These are phyloP conservation scores for Acanthurus lineatus DNA, from an alignment of 2,797 vertebrate genomes.

Conservation along the genomic window DNA sequence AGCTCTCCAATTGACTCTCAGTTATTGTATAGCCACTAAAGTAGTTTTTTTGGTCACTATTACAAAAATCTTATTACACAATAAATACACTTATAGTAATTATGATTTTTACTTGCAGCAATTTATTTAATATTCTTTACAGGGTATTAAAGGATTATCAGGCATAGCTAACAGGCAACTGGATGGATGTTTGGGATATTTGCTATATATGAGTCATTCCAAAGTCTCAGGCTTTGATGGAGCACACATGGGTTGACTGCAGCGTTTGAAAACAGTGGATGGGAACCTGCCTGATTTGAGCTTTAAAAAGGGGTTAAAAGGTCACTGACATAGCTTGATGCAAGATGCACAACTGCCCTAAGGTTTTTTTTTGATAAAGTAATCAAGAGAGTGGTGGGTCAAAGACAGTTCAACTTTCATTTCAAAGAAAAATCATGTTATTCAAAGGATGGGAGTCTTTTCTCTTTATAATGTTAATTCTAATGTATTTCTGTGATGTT, in stretches of 20 bases:
- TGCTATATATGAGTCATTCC: neutral
- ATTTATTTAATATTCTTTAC: too few species aligned
- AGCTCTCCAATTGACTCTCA: neutral
- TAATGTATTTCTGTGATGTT: too few species aligned
- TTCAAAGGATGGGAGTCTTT: neutral
- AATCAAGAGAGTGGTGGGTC: neutral
- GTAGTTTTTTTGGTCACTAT: neutral
- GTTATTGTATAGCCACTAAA: constrained; percentile 8
- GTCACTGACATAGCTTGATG: neutral
- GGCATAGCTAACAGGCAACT: too few species aligned
- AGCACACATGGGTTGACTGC: neutral
- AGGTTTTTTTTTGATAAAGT: neutral
- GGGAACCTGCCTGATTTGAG: neutral
- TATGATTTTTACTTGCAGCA: neutral
- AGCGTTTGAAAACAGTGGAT: neutral
- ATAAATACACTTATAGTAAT: constrained; percentile 23
- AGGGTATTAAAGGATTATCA: neutral
- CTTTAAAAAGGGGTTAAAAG: neutral
- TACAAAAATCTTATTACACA: neutral
- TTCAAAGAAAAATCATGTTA: neutral
- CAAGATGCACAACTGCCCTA: neutral
- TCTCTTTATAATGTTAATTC: neutral
- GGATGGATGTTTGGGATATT: neutral
- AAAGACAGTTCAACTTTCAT: too few species aligned
- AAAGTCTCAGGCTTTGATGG: neutral